These are phyloP conservation scores for Trichonephila clavipes DNA, from an alignment of 1,140 invertebrate species.

Conservation along the genomic window DNA sequence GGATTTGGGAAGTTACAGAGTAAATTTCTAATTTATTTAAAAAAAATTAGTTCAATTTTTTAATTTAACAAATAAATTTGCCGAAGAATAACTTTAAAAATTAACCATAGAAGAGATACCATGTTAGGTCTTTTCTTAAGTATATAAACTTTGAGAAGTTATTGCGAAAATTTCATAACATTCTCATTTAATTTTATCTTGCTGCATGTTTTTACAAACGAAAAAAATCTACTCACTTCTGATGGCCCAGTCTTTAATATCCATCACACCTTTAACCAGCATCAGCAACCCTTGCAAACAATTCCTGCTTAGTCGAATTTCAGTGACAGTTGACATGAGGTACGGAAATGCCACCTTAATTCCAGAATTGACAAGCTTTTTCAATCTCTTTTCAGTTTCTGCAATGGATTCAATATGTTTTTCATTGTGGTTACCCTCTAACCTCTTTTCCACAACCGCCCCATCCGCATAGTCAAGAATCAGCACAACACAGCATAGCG, in stretches of 20 bases:
- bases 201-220: not conserved
- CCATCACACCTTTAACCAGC: conserved; percentile 70
- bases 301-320: conserved; percentile 9
- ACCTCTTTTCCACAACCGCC: not conserved
- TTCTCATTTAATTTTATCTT: too few species aligned
- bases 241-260: conserved; percentile 78
- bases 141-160: not conserved
- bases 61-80: too few species aligned
- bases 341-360: conserved; percentile 71
- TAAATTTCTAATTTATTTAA: too few species aligned
- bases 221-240: conserved; percentile 76
- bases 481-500: not conserved
- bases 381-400: conserved; percentile 57
- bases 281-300: conserved; percentile 47
- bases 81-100: too few species aligned
- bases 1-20: too few species aligned
- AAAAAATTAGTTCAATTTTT: too few species aligned
- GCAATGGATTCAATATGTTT: conserved; percentile 45
- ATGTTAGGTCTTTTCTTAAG: too few species aligned
- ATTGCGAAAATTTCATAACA: not conserved
- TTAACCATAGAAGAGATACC: too few species aligned
- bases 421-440: not conserved
- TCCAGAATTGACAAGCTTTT: conserved; percentile 64
- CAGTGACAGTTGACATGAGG: conserved; percentile 53
- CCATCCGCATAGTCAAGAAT: not conserved